Conservation (phyloP, 2,113 vertebrate genomes). For the Hippocampus barbouri region DNA sequence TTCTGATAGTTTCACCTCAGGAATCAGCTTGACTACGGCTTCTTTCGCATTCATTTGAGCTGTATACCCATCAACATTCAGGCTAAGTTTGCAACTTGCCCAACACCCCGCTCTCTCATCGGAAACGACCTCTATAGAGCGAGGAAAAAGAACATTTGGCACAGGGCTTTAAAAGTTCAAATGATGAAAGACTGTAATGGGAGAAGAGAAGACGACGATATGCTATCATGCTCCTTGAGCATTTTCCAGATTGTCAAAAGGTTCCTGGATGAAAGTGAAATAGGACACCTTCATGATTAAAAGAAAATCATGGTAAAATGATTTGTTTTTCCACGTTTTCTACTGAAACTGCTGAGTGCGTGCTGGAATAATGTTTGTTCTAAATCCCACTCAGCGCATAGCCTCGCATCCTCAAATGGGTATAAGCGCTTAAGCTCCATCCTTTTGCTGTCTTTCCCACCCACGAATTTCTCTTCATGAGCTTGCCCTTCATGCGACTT, state of each 20-base stretch:
- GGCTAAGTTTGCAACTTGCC: slow-evolving; percentile 46
- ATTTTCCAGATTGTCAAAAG: slow-evolving; percentile 3
- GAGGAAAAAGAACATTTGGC: slow-evolving; percentile 43
- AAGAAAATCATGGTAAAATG: slow-evolving; percentile 11
- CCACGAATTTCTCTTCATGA: slow-evolving; percentile 23
- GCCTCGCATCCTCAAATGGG: slow-evolving; percentile 28
- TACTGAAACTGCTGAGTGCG: slow-evolving; percentile 17
- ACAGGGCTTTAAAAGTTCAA: slow-evolving; percentile 26
- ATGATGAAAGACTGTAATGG: slow-evolving; percentile 17
- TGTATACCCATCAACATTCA: slow-evolving; percentile 41
- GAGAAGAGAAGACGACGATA: slow-evolving; percentile 2
- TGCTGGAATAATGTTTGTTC: slow-evolving; percentile 37
- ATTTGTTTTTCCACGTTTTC: slow-evolving; percentile 23
- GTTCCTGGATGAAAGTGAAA: not conserved
- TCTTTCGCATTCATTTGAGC: slow-evolving; percentile 50
- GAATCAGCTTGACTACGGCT: slow-evolving; percentile 16
- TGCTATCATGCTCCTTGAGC: too few relatives aligned
- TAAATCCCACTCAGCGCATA: slow-evolving; percentile 23
- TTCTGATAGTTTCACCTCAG: slow-evolving; percentile 43
- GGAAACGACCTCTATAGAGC: slow-evolving; percentile 55
- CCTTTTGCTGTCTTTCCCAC: slow-evolving; percentile 26
- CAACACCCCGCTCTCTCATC: slow-evolving; percentile 35
- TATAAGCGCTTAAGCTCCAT: slow-evolving; percentile 34
- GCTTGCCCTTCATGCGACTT: slow-evolving; percentile 54
- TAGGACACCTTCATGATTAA: slow-evolving; percentile 18